Conservation (phyloP, 2,113 vertebrate species). For the Campylomormyrus numenius region DNA sequence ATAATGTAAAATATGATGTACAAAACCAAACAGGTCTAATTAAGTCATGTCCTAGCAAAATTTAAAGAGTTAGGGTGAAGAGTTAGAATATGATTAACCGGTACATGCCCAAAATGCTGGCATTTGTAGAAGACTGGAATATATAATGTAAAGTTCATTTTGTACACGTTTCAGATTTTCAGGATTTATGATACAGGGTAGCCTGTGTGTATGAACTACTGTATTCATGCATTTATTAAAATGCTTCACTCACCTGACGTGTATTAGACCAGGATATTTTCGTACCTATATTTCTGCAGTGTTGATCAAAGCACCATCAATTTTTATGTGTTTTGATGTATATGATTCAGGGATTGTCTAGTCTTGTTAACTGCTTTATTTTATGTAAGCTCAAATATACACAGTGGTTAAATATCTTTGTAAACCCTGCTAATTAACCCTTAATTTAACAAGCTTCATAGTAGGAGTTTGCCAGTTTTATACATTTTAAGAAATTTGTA, state of each 20-base stretch:
- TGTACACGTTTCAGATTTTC: background rate
- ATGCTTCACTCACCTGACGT: conserved; percentile 44
- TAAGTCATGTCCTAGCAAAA: background rate
- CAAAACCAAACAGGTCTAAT: background rate
- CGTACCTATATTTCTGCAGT: conserved; percentile 11
- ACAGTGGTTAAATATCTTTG: conserved; percentile 37
- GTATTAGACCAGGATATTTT: conserved; percentile 56
- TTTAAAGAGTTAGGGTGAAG: background rate
- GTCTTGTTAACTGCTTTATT: conserved; percentile 10
- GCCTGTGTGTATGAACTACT: conserved; percentile 51
- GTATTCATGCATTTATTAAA: conserved; percentile 28
- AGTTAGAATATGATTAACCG: background rate
- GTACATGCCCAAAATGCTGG: background rate
- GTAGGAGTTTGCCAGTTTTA: background rate
- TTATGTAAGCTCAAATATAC: conserved; percentile 47
- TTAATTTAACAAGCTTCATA: conserved; percentile 28
- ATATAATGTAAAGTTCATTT: background rate
- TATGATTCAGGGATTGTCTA: conserved; percentile 11
- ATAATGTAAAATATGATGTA: background rate
- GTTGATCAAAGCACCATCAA: background rate
- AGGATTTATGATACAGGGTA: background rate
- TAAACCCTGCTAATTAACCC: conserved; percentile 4
- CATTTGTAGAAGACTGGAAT: background rate
- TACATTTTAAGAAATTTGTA: conserved; percentile 21
- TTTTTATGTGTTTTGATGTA: background rate